Evolutionary conservation across 2,888 invertebrate species (phyloP).

Genomic region (Tachina fera): DNA sequence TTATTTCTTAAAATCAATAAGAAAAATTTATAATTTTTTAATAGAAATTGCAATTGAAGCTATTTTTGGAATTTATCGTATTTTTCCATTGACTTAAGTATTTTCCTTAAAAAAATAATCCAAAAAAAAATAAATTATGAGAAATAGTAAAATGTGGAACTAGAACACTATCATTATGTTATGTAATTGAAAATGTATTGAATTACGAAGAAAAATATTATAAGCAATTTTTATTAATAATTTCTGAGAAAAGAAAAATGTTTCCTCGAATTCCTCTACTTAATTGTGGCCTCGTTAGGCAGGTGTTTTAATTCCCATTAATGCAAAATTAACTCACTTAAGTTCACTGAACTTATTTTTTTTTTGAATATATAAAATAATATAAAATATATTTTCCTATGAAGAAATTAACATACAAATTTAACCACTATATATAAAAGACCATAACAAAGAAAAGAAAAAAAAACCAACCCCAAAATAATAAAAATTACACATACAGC

Average conservation of each 20-base stretch:
- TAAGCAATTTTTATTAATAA: no score
- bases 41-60: no score
- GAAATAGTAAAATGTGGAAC: no score
- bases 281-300: neutral
- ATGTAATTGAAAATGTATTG: no score
- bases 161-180: no score
- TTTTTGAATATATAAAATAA: neutral
- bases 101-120: no score
- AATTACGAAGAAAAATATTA: no score
- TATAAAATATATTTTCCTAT: conserved; percentile 9
- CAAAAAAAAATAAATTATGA: no score
- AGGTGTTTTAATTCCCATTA: conserved; percentile 7
- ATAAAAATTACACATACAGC: conserved; percentile 2
- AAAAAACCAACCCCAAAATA: conserved; percentile 20
- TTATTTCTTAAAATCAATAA: no score
- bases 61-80: no score
- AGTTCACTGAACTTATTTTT: conserved; percentile 17
- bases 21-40: no score
- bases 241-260: neutral
- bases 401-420: conserved; percentile 2
- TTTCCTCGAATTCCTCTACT: neutral
- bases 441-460: neutral
- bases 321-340: neutral
- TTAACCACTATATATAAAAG: neutral
- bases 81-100: no score